Evolutionary conservation across 2,113 vertebrate genomes (phyloP), one percentile per base, ranked within the genome.

Genomic region (Heterotilapia buettikoferi): DNA sequence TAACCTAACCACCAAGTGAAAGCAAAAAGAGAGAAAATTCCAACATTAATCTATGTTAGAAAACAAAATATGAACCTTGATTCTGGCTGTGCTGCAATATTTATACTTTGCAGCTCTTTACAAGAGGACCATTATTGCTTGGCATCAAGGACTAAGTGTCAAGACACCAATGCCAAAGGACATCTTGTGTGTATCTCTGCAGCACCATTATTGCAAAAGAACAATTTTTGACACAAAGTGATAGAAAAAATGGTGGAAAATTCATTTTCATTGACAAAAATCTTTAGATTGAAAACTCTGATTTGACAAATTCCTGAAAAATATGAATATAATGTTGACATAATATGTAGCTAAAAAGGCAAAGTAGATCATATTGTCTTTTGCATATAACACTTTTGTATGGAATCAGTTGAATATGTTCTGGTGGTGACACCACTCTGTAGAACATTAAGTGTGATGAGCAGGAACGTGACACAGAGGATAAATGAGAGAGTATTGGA

Each of bases 401-500:
- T 52, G 29, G 73, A 84, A 82, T 84, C 50, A 84, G 29, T 24
- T 26, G 31, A 59, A 61, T 21, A 45, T 68, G 45, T 68, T 79
- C 57, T 11, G 52, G 59, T 24, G 84, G 50, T 66, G 84, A 57
- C 43, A 21, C 84, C 63, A 47, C 61, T n/a, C 71, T 81, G 54
- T 53, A 50, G 63, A 79, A 82, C 83, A 84, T 80, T 80, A 68
- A 63, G 80, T 76, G 78, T 56, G 90, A 86, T 88, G 81, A 93
- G 45, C 86, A 80, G 45, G 61, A 87, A 92, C 26, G 79, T 83
- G 79, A 86, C 68, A 83, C 78, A 57, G 47, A 84, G 76, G 73
- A 63, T 63, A 86, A 91, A 89, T 88, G 66, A 90, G 59, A 83
- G 56, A 29, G 5, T 56, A 87, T 88, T 83, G 50, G 68, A 87